Evolutionary conservation across 2,113 vertebrate genomes (phyloP).

Genomic region (Chamaea fasciata): DNA sequence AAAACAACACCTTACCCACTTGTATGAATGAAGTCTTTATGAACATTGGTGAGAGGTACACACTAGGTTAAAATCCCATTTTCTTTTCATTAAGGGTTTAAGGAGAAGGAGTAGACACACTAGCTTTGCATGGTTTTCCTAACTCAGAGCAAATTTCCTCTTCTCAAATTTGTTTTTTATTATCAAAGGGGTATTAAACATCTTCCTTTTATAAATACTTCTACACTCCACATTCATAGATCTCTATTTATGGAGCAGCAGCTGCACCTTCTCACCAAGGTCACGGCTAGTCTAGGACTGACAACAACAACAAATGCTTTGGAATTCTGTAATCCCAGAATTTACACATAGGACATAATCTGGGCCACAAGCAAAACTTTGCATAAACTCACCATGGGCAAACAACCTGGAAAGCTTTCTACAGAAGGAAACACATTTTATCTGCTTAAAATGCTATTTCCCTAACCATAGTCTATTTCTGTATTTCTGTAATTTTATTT

Average conservation of each 20-base stretch:
- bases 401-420: background rate
- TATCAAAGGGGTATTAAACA: background rate
- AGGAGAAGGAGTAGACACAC: background rate
- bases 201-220: background rate
- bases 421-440: background rate
- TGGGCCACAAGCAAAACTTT: background rate
- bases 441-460: background rate
- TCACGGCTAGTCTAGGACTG: accelerated
- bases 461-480: background rate
- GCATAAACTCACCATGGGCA: background rate
- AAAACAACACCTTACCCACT: conserved; percentile 66
- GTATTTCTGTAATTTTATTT: background rate
- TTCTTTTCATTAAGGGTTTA: background rate
- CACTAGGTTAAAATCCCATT: background rate
- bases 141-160: background rate
- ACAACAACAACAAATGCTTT: background rate
- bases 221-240: background rate
- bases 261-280: background rate
- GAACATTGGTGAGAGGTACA: background rate
- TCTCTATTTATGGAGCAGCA: background rate
- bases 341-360: background rate
- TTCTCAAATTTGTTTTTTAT: background rate
- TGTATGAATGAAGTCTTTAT: background rate
- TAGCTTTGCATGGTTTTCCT: background rate
- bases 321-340: background rate